Percentiles rank a stretch among this genome's conserved stretches.
Conservation (phyloP, 2,113 vertebrate genomes). For the Phalacrocorax aristotelis region DNA sequence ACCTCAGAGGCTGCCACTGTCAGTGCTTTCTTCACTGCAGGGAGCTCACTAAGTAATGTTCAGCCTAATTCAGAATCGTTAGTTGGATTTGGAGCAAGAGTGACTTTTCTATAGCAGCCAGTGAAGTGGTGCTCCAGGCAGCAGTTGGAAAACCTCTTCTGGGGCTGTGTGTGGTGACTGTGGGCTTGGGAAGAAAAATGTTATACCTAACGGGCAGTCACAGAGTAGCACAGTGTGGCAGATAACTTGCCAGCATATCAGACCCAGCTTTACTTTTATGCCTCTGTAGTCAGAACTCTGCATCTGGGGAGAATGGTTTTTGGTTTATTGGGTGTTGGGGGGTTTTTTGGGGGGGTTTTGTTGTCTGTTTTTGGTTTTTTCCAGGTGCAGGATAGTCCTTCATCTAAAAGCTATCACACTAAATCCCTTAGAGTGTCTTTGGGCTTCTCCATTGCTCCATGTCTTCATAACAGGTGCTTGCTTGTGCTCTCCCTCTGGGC, state of each 20-base stretch:
- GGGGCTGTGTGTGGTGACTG: background rate
- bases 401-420: background rate
- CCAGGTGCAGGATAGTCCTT: background rate
- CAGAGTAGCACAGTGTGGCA: background rate
- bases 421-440: background rate
- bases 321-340: background rate
- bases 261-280: background rate
- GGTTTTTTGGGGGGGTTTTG: too few species aligned
- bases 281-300: background rate
- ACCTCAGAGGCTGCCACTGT: constrained; percentile 66
- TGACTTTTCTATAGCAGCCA: constrained; percentile 56
- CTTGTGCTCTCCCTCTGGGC: background rate
- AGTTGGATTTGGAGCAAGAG: constrained; percentile 62
- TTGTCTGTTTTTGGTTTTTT: background rate
- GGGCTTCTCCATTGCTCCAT: background rate
- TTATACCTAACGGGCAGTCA: background rate
- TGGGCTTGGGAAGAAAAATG: background rate
- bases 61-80: constrained; percentile 69
- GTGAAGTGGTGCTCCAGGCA: constrained; percentile 27
- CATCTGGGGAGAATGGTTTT: background rate
- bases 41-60: constrained; percentile 69
- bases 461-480: background rate
- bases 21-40: constrained; percentile 70
- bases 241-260: background rate
- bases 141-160: background rate